Evolutionary conservation across 2,113 vertebrate species (phyloP).

Genomic region (Lynx canadensis): DNA sequence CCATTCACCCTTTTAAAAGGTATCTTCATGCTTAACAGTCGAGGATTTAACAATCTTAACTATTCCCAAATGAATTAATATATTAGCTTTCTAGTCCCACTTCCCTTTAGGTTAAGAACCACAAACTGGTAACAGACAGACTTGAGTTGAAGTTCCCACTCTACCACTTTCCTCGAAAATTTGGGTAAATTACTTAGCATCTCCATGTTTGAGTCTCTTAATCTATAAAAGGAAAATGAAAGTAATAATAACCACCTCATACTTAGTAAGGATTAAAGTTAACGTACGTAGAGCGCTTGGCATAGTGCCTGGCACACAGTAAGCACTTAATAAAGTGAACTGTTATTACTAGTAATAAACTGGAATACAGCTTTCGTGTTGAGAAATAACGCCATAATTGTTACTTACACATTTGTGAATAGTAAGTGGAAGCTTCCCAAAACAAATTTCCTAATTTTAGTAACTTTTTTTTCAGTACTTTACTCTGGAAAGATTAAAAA

Average conservation of each 20-base stretch:
- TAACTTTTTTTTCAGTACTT: not conserved
- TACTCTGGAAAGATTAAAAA: constrained; percentile 24
- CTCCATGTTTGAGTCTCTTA: not conserved
- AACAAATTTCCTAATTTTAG: constrained; percentile 25
- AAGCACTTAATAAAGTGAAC: not conserved
- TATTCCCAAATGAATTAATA: not conserved
- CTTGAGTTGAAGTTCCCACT: not conserved
- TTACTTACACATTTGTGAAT: not conserved
- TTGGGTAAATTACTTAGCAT: not conserved
- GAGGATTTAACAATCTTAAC: not conserved
- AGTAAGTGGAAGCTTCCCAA: not conserved
- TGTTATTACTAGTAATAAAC: not conserved
- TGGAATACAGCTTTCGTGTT: not conserved
- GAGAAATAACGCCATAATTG: not conserved
- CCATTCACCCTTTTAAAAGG: not conserved
- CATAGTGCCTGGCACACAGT: not conserved
- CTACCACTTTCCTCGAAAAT: not conserved
- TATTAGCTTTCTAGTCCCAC: not conserved
- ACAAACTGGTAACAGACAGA: not conserved
- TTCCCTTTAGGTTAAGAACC: not conserved
- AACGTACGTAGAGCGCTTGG: not conserved
- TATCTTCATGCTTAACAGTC: not conserved
- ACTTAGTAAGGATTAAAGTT: not conserved
- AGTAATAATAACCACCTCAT: not conserved
- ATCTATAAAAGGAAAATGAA: constrained; percentile 15